These are phyloP conservation scores for Mormyrops attenuatus DNA, from an alignment of 2,797 vertebrate species.

Conservation along the genomic window DNA sequence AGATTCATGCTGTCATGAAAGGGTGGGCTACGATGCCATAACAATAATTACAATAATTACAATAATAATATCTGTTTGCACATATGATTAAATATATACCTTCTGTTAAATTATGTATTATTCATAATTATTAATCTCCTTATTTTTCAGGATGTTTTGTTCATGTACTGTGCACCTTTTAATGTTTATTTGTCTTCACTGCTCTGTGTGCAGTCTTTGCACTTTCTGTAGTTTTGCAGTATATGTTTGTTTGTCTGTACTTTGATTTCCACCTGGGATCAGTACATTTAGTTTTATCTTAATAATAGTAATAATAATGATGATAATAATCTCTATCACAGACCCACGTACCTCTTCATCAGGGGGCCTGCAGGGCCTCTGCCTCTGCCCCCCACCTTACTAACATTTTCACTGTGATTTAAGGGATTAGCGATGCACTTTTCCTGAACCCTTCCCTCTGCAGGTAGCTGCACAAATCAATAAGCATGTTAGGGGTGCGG, in stretches of 20 bases:
- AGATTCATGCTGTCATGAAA: background rate
- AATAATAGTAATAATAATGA: background rate
- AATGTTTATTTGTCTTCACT: background rate
- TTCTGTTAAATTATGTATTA: background rate
- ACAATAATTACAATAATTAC: background rate
- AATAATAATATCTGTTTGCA: background rate
- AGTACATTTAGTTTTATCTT: background rate
- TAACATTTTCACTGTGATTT: background rate
- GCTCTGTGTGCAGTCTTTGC: background rate
- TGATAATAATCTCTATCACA: background rate
- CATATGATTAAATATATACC: background rate
- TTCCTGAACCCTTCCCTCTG: background rate
- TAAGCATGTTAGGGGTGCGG: background rate
- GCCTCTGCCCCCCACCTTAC: background rate
- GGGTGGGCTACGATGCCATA: background rate
- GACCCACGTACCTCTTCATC: background rate
- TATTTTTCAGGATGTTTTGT: background rate
- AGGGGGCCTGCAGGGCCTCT: background rate
- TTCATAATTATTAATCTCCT: background rate
- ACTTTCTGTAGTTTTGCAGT: background rate
- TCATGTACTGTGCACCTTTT: background rate
- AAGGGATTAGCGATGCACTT: background rate
- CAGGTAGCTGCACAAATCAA: background rate
- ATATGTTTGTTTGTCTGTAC: background rate
- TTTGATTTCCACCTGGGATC: background rate